Evolutionary conservation across 2,113 vertebrate genomes (phyloP).

Genomic region (Charina bottae): DNA sequence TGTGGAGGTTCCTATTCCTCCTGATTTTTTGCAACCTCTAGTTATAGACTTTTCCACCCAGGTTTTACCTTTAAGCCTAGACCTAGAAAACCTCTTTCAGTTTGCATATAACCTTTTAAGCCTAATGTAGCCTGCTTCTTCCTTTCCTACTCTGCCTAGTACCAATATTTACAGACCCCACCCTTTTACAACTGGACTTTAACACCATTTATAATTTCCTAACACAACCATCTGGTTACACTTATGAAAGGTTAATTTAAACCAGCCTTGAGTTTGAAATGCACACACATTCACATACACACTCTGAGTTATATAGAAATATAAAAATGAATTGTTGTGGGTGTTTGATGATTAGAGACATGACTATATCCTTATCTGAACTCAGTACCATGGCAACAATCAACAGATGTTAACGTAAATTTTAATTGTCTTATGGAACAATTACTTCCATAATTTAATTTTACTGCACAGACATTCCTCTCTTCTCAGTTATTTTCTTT

Average conservation of each 20-base stretch:
- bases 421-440: conserved; percentile 8
- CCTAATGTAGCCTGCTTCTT: not conserved
- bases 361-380: not conserved
- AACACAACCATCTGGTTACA: not conserved
- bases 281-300: not conserved
- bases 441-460: not conserved
- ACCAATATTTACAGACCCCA: not conserved
- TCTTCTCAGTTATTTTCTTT: not conserved
- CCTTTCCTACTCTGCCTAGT: not conserved
- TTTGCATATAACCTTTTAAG: not conserved
- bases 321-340: conserved; percentile 5
- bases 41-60: not conserved
- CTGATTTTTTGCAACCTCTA: not conserved
- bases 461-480: not conserved
- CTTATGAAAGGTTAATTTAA: not conserved
- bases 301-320: not conserved
- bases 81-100: not conserved
- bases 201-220: not conserved
- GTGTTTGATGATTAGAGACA: not conserved
- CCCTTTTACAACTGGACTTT: not conserved
- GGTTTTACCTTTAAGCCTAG: not conserved
- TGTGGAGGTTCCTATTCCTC: not conserved
- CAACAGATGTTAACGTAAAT: not conserved
- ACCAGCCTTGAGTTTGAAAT: not conserved
- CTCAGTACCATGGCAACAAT: not conserved